Evolutionary conservation across 2,888 invertebrate species (phyloP), one percentile per base, ranked within the genome.

Genomic region (Rhopalosiphum nymphaeae): DNA sequence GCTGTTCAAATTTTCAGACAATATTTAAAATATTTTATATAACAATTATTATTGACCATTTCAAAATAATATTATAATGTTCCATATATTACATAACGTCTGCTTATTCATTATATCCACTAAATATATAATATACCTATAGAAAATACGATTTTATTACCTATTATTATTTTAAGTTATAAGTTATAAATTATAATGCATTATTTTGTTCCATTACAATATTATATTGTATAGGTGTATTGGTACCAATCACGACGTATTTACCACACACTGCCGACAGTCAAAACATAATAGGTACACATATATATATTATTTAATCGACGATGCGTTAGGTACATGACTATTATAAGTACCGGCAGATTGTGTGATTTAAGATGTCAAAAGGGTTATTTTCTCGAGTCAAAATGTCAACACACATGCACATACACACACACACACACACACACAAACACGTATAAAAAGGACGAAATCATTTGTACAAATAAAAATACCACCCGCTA

Each of bases 401-500:
- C 91, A 21, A 91, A 91, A 91, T 56, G 91, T 91, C 91, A 91
- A 91, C 21, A 91, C 91, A 91, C 26, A 25, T 56, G 7, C 67
- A 25, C 42, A 46, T 85, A 91, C 26, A 25, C 84, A 13, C 46
- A 25, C 42, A 46, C 91, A 91, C 26, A 25, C 84, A 13, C 46
- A 25, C 9, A 16, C 89, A 36, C 36, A 36, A 13, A 49, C 46
- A 29, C 42, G 56, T 87, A 42, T 57, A 85, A 89, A 89, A 93
- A 90, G 84, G 90, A 90, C 85, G 21, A 93, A 89, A 89, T 93
- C 89, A 93, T 93, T 91, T 89, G 84, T 85, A 89, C 90, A 90
- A 93, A 93, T 89, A 89, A 89, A 93, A 57, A 93, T 90, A 85
- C 93, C 93, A 57, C 93, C 93, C 84, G 93, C 89, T 93, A 90